Base-by-base conservation (phyloP, 2,113 vertebrate species). In the Periophthalmus modestus region DNA sequence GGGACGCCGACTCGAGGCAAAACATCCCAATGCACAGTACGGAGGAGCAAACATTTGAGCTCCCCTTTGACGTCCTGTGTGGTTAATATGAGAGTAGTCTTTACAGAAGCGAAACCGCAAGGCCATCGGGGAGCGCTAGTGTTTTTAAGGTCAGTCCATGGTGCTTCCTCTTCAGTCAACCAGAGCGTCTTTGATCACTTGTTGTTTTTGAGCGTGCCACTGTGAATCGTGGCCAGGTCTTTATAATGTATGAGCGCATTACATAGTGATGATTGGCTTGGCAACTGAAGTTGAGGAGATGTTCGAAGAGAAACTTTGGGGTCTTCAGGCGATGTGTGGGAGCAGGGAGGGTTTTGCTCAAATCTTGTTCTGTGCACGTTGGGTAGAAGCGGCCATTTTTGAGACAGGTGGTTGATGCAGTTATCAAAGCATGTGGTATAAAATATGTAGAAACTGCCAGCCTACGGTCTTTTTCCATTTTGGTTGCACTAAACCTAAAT, bases 21-120 rank as follows among this genome's bases (percentile, higher is more conserved):
- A 87, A 91, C 77, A 85, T 85, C 89, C 86, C 85, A 85, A 82
- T 80, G 71, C 91, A 68, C 89, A 85, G 82, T 57, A 70, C 85
- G 80, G 74, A 70, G 85, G 78, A 76, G 81, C 85, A 89, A 91
- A 91, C 85, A 90, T 91, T 74, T 79, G 86, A 90, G 85, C 66
- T 11, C 58, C 58, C 82, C 81, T 81, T 81, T 75, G 84, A 87
- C 88, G 61, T 83, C 75, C 72, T 79, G 74, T 85, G 72, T 87
- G 86, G 93, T 94, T 75, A 93, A 94, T 94, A 93, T 94, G 94
- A 89, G 90, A 93, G 85, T 73, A 78, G 70, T 92, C 92, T 93
- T 94, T 93, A 93, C 89, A 52, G 75, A 78, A 82, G 43, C 78
- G 87, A 86, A 85, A 43, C 5, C 4, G 85, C 83, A 71, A 57